Evolutionary conservation across 2,797 vertebrate species (phyloP).

Genomic region (Xenopus petersii): DNA sequence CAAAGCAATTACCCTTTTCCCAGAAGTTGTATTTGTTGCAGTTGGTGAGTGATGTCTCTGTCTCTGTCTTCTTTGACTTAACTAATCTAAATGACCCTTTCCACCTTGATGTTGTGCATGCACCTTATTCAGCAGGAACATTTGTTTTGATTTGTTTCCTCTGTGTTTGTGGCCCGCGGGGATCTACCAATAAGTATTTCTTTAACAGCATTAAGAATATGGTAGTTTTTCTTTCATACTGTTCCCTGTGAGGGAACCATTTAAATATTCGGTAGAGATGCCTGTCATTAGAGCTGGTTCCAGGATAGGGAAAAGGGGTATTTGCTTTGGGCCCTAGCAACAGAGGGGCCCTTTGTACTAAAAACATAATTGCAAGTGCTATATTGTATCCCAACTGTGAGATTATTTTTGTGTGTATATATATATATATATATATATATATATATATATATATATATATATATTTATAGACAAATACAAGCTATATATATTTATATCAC

Average conservation of each 20-base stretch:
- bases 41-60: neutral
- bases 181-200: neutral
- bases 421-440: no score
- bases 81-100: conserved; percentile 2
- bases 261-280: neutral
- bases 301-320: no score
- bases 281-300: neutral
- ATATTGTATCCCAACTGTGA: no score
- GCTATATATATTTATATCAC: no score
- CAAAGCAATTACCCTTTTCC: neutral
- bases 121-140: neutral
- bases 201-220: neutral
- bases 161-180: neutral
- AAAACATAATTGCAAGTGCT: no score
- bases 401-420: no score
- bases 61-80: neutral
- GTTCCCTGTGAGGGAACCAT: neutral
- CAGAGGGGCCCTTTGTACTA: no score
- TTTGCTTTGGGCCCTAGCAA: no score
- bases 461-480: no score
- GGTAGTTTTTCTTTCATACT: neutral
- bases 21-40: neutral
- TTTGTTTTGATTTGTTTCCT: conserved; percentile 3
- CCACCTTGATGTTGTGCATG: neutral
- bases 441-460: no score